Evolutionary conservation across 2,888 invertebrate genomes (phyloP).

Genomic region (Marasmarcha lunaedactyla): DNA sequence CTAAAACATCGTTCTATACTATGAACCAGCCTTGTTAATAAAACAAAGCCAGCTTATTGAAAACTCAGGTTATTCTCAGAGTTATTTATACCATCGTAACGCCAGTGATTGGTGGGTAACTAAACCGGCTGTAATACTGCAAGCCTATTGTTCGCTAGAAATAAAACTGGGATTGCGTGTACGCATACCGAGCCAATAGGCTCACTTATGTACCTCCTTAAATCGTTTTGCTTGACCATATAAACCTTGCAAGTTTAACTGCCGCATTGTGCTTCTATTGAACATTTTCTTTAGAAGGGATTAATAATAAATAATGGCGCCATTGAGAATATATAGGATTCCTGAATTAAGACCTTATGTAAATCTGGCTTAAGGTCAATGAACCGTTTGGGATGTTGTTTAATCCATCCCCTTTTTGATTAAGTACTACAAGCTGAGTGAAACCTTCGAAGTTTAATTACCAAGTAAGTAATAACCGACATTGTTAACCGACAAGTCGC

Average conservation of each 20-base stretch:
- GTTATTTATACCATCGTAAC: slow-evolving; percentile 63
- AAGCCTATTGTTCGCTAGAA: slow-evolving; percentile 57
- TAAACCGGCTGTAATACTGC: slow-evolving; percentile 39
- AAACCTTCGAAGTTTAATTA: slow-evolving; percentile 55
- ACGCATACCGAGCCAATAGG: slow-evolving; percentile 28
- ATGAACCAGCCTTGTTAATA: too few relatives aligned
- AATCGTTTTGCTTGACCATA: slow-evolving; percentile 21
- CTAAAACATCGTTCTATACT: too few relatives aligned
- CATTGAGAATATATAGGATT: too few relatives aligned
- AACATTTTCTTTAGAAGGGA: not conserved
- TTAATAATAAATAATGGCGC: too few relatives aligned
- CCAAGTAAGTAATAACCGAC: slow-evolving; percentile 7
- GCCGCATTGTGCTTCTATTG: slow-evolving; percentile 31
- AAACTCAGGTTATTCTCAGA: slow-evolving; percentile 7
- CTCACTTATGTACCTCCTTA: slow-evolving; percentile 42
- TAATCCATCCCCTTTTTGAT: too few relatives aligned
- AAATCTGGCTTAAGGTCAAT: slow-evolving; percentile 20
- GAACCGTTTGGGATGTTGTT: slow-evolving; percentile 17
- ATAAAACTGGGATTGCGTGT: slow-evolving; percentile 40
- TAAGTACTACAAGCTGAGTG: slow-evolving; percentile 19
- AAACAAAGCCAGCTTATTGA: slow-evolving; percentile 6
- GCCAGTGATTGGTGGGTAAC: slow-evolving; percentile 50
- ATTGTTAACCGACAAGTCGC: too few relatives aligned
- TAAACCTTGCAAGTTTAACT: slow-evolving; percentile 36
- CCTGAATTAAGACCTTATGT: too few relatives aligned